Evolutionary conservation across 2,797 vertebrate genomes (phyloP).

Genomic region (Gallinago nigripennis): DNA sequence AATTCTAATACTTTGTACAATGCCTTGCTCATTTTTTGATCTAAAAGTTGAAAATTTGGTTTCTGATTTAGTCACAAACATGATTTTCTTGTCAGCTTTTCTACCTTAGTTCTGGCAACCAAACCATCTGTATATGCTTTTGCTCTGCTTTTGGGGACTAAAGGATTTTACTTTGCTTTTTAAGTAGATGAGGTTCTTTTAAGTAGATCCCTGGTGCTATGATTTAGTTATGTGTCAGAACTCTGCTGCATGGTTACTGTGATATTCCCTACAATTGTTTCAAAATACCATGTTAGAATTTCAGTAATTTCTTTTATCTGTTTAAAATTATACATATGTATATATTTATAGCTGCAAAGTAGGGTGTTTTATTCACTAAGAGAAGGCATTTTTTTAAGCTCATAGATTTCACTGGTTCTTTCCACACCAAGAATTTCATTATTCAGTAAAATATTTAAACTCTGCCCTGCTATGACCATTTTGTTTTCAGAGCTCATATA

Average conservation of each 20-base stretch:
- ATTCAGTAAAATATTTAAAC: slow-evolving; percentile 15
- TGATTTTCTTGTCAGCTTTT: not conserved
- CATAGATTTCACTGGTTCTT: not conserved
- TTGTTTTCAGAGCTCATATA: not conserved
- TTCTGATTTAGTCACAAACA: not conserved
- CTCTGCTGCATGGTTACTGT: not conserved
- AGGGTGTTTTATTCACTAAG: not conserved
- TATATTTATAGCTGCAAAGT: not conserved
- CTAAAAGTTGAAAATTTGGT: not conserved
- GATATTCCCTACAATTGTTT: not conserved
- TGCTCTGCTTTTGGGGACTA: not conserved
- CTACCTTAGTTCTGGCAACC: not conserved
- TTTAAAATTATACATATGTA: not conserved
- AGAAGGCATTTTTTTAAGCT: not conserved
- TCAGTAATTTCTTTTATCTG: not conserved
- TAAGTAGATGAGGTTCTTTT: not conserved
- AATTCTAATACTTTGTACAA: not conserved
- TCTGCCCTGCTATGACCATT: not conserved
- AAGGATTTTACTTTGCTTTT: not conserved
- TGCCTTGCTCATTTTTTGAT: not conserved
- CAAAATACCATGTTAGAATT: not conserved
- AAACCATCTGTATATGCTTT: not conserved
- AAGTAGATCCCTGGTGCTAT: not conserved
- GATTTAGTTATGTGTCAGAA: not conserved
- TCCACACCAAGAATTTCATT: not conserved